A percentile compares a stretch with the other conserved stretches of the same genome.
These are phyloP conservation scores for Sesamia inferens DNA, from an alignment of 2,888 invertebrate species.

Conservation along the genomic window DNA sequence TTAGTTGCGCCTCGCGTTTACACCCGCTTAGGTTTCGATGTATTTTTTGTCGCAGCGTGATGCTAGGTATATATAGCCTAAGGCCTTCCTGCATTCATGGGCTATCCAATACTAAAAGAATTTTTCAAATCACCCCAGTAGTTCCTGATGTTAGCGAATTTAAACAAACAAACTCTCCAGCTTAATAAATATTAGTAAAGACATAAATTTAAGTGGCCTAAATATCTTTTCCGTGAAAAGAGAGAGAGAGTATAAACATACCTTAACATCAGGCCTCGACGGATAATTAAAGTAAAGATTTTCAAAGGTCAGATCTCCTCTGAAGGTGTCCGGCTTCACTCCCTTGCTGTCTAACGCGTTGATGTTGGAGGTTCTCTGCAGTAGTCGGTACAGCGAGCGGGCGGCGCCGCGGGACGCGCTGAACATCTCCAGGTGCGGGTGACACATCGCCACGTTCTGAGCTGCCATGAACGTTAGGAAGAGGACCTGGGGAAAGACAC, in stretches of 20 bases:
- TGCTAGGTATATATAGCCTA: too few relatives aligned
- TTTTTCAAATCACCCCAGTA: too few relatives aligned
- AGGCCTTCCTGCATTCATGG: too few relatives aligned
- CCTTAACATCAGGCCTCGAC: conserved; percentile 93
- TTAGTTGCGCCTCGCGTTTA: too few relatives aligned
- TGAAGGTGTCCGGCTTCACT: conserved; percentile 88
- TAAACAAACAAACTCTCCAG: too few relatives aligned
- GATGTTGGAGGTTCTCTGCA: conserved; percentile 89
- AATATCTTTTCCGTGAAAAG: too few relatives aligned
- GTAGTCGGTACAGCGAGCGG: conserved; percentile 91
- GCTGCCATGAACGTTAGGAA: conserved; percentile 94
- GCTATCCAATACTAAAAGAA: too few relatives aligned
- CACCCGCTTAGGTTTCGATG: too few relatives aligned
- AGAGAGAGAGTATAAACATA: conserved; percentile 63
- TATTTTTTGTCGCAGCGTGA: too few relatives aligned
- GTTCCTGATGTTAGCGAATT: too few relatives aligned
- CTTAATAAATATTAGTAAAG: too few relatives aligned
- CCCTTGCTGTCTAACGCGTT: conserved; percentile 76
- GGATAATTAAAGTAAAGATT: conserved; percentile 94
- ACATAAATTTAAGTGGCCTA: too few relatives aligned
- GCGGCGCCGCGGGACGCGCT: conserved; percentile 93
- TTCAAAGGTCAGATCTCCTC: conserved; percentile 92
- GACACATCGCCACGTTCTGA: conserved; percentile 93
- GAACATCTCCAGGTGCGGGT: conserved; percentile 94
- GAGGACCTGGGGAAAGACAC: conserved; percentile 88